Evolutionary conservation across 1,140 invertebrate species (phyloP), one percentile per base, ranked within the genome.

Genomic region (Arctopsyche grandis): DNA sequence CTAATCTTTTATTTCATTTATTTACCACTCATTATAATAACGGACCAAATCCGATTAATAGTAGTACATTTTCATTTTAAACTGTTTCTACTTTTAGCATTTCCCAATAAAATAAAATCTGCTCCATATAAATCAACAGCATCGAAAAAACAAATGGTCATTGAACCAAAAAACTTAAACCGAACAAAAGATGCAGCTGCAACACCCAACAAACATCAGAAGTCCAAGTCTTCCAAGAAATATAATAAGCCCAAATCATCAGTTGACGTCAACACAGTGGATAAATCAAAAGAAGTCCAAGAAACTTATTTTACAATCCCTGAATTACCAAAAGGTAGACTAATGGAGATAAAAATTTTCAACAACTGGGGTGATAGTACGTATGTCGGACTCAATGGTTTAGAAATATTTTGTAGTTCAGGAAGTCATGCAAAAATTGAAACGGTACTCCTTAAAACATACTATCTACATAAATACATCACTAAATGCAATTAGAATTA

Each of bases 311-410:
- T 82, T 76, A 38, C 60, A 4, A 94, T 96, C 80, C 94, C 94
- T 0, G 93, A 94, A 86, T 86, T 95, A 77, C 94, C 94, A 0
- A 86, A 85, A 82, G 94, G 94, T 12, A 86, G 89, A 83, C 84
- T 90, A 69, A 84, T 96, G 77, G 89, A 91, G 75, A 87, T 96
- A 26, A 91, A 93, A 84, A 93, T 96, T 80, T 87, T 90, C 56
- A 91, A 89, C 5, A 95, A 94, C 19, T 96, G 95, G 95, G 94
- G 94, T n/a, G 94, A 96, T 84, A 91, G 91, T 82, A 91, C 93
- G 87, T 94, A 93, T 83, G 91, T 96, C 69, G 95, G 95, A 10
- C 85, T 96, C 12, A 95, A 94, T 84, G 94, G 94, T 0, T 91
- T 96, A 52, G 94, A 96, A 86, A 87, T 96, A 75, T 96, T 95